Evolutionary conservation across 2,888 invertebrate species (phyloP).

Genomic region (Nephrotoma flavescens): DNA sequence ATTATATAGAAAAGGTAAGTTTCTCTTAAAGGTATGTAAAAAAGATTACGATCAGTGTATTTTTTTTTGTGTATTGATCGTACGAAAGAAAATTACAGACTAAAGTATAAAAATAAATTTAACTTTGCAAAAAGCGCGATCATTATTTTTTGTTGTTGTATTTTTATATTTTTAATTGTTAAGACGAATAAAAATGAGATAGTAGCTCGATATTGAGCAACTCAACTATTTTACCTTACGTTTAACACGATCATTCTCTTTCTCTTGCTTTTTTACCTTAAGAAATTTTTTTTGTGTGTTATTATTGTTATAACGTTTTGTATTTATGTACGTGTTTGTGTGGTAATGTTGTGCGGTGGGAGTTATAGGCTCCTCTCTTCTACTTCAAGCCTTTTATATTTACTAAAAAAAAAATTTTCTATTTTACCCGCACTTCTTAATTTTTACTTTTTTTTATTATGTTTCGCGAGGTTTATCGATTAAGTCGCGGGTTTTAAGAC

Average conservation of each 20-base stretch:
- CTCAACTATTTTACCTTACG: background rate
- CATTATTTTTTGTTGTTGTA: background rate
- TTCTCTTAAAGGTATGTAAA: background rate
- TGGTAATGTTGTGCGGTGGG: background rate
- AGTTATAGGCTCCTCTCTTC: constrained; percentile 3
- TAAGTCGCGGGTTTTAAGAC: constrained; percentile 6
- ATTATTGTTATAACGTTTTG: background rate
- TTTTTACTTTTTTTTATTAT: constrained; percentile 6
- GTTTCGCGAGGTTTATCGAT: constrained; percentile 7
- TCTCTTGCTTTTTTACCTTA: background rate
- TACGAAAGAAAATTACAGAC: background rate
- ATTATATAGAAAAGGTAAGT: background rate
- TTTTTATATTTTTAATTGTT: background rate
- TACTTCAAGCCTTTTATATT: background rate
- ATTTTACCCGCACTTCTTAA: constrained; percentile 3
- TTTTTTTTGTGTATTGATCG: background rate
- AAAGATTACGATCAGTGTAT: background rate
- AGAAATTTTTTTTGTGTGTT: too few species aligned
- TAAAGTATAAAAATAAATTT: background rate
- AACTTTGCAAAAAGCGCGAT: background rate
- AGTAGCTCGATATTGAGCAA: background rate
- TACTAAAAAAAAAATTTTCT: background rate
- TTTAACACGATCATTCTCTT: background rate
- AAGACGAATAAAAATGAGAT: background rate
- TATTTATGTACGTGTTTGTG: background rate